Evolutionary conservation across 2,113 vertebrate genomes (phyloP).

Genomic region (Spea multiplicata): DNA sequence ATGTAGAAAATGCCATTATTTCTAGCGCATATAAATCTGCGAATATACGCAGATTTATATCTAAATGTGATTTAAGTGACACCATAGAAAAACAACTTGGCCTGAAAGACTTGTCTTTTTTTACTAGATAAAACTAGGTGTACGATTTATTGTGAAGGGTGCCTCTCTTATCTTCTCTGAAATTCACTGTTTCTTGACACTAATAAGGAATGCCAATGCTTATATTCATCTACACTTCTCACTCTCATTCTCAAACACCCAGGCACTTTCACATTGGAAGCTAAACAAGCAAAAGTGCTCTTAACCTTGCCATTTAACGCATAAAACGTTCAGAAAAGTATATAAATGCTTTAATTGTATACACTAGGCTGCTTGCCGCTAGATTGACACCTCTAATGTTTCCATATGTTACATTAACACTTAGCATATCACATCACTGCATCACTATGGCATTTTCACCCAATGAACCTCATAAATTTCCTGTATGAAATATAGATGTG

Average conservation of each 20-base stretch:
- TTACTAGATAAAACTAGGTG: not conserved
- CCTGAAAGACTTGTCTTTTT: not conserved
- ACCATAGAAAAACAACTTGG: not conserved
- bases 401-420: not conserved
- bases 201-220: not conserved
- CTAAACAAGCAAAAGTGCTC: not conserved
- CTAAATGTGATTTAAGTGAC: not conserved
- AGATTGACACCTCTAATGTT: not conserved
- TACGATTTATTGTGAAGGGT: not conserved
- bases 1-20: no score
- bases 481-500: no score
- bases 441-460: no score
- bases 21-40: no score
- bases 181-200: not conserved
- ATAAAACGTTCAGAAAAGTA: not conserved
- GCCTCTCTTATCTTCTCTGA: not conserved
- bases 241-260: not conserved
- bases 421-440: no score
- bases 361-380: not conserved
- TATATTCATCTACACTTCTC: not conserved
- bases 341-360: not conserved
- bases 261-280: not conserved
- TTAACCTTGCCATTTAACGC: conserved; percentile 6
- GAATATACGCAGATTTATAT: no score
- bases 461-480: no score